These are phyloP conservation scores for Oxyscelio sp. DNA, from an alignment of 2,888 invertebrate species.

Conservation along the genomic window DNA sequence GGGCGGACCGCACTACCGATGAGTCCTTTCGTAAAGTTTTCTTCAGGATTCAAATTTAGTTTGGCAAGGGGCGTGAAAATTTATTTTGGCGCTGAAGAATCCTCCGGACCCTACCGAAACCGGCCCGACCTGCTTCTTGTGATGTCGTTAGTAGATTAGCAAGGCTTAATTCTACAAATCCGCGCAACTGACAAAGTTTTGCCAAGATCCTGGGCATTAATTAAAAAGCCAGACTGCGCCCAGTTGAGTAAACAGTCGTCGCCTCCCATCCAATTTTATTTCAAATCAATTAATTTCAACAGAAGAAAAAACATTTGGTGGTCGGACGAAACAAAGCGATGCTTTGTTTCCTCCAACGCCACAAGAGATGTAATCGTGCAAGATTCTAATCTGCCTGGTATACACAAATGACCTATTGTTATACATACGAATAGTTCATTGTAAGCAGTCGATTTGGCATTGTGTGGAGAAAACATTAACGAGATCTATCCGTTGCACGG, in stretches of 20 bases:
- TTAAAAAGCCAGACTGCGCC: slow-evolving; percentile 58
- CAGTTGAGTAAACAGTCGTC: not conserved
- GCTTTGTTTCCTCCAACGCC: slow-evolving; percentile 15
- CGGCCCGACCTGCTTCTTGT: slow-evolving; percentile 59
- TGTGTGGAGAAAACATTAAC: slow-evolving; percentile 72
- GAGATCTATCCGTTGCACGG: slow-evolving; percentile 45
- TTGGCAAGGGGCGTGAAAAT: slow-evolving; percentile 81
- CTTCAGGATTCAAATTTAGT: slow-evolving; percentile 77
- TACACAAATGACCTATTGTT: slow-evolving; percentile 58
- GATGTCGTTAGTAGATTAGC: slow-evolving; percentile 69
- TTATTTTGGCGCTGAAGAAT: slow-evolving; percentile 75
- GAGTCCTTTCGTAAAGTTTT: slow-evolving; percentile 71
- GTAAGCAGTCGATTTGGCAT: slow-evolving; percentile 74
- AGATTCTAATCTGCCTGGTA: slow-evolving; percentile 42
- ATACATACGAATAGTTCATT: slow-evolving; percentile 66
- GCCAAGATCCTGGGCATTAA: slow-evolving; percentile 33
- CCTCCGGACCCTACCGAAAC: slow-evolving; percentile 61
- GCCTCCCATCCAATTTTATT: not conserved
- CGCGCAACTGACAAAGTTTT: slow-evolving; percentile 43
- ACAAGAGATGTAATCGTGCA: slow-evolving; percentile 1
- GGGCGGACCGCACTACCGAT: slow-evolving; percentile 51
- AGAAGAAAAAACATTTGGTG: not conserved
- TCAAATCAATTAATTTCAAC: slow-evolving; percentile 54
- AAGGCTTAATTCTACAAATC: slow-evolving; percentile 37
- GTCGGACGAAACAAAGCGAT: slow-evolving; percentile 13